Percentiles rank a stretch among this genome's conserved stretches.
Evolutionary conservation across 2,797 vertebrate genomes (phyloP).

Genomic region (Clarias platycephalus): DNA sequence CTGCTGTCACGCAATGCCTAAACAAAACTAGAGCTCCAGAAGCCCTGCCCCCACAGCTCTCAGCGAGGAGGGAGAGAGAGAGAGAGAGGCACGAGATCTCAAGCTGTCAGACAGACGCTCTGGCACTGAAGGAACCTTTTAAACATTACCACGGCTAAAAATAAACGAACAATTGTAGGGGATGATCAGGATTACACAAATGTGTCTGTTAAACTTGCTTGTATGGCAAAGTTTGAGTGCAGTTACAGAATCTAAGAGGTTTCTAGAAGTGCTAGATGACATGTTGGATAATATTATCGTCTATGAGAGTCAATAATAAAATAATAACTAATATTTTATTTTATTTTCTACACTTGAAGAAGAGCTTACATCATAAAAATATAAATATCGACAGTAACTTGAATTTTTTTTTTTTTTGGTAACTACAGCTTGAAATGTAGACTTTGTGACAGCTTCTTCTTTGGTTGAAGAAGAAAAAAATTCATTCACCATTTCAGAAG

Average conservation of each 20-base stretch:
- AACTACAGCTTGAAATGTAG: not conserved
- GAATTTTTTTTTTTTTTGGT: not conserved
- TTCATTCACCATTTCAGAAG: too few relatives aligned
- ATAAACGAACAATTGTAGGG: not conserved
- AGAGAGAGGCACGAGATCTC: constrained; percentile 15
- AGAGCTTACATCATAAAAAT: not conserved
- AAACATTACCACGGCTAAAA: not conserved
- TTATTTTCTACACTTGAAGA: not conserved
- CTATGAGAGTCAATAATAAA: not conserved
- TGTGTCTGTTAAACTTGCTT: not conserved
- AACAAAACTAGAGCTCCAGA: constrained; percentile 15
- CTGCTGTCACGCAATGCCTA: constrained; percentile 57
- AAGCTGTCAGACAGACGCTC: constrained; percentile 12
- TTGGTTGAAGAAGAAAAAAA: not conserved
- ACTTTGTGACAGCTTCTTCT: not conserved
- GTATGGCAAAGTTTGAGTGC: not conserved
- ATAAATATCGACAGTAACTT: not conserved
- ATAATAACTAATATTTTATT: not conserved
- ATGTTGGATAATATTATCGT: too few relatives aligned
- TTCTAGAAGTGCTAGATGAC: not conserved
- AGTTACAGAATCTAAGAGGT: not conserved
- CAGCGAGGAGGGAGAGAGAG: constrained; percentile 1
- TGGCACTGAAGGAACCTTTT: not conserved
- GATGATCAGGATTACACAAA: not conserved
- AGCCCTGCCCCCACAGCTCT: constrained; percentile 11